A percentile compares a stretch with the other conserved stretches of the same genome.
Evolutionary conservation across 2,888 invertebrate genomes (phyloP).

Genomic region (Oithona nana): DNA sequence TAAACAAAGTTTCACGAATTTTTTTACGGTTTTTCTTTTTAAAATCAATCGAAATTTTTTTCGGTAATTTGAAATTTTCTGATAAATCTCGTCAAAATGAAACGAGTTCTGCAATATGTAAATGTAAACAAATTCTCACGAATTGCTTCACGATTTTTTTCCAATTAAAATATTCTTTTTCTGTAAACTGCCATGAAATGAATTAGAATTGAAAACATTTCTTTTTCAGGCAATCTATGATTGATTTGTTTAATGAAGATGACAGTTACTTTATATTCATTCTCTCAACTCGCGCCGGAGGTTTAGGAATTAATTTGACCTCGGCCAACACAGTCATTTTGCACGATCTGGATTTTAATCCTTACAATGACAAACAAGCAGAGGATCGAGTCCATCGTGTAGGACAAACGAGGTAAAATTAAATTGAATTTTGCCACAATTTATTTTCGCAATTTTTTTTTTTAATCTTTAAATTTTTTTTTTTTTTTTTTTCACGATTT

Average conservation of each 20-base stretch:
- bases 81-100: too few species aligned
- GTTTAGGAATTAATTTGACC: slow-evolving; percentile 82
- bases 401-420: slow-evolving; percentile 37
- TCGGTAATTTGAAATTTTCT: too few species aligned
- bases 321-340: slow-evolving; percentile 87
- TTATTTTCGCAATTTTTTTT: background rate
- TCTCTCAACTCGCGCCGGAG: slow-evolving; percentile 80
- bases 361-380: slow-evolving; percentile 84
- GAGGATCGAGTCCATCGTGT: slow-evolving; percentile 60
- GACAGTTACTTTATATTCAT: slow-evolving; percentile 66
- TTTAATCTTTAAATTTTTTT: background rate
- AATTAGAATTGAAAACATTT: too few species aligned
- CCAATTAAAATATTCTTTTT: too few species aligned
- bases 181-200: too few species aligned
- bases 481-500: background rate
- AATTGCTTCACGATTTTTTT: too few species aligned
- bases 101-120: too few species aligned
- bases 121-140: too few species aligned
- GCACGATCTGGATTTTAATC: slow-evolving; percentile 95
- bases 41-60: too few species aligned
- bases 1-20: too few species aligned
- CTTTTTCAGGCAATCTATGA: slow-evolving; percentile 56
- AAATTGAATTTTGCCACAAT: background rate
- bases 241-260: slow-evolving; percentile 67
- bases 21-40: too few species aligned